Evolutionary conservation across 2,113 vertebrate species (phyloP).

Genomic region (Leucoraja erinaceus): DNA sequence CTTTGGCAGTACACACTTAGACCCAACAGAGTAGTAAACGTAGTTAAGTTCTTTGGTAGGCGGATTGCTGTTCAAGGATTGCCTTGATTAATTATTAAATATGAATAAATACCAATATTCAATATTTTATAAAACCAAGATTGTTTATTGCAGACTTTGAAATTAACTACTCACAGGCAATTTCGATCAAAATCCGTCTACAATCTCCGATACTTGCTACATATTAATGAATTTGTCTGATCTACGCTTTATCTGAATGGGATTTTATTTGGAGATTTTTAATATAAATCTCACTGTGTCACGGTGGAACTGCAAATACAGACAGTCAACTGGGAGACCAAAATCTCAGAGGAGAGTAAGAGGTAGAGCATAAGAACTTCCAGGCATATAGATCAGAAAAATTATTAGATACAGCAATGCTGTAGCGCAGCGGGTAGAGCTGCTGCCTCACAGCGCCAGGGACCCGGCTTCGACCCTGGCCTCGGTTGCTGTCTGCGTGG

Average conservation of each 20-base stretch:
- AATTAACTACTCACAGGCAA: background rate
- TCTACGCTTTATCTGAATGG: background rate
- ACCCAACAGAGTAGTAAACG: background rate
- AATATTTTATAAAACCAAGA: constrained; percentile 7
- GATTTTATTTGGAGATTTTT: background rate
- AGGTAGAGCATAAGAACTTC: background rate
- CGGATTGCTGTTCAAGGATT: background rate
- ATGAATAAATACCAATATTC: constrained; percentile 1
- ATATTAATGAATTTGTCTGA: background rate
- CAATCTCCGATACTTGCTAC: background rate
- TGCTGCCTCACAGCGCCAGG: no score
- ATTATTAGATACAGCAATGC: background rate
- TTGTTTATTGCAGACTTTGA: background rate
- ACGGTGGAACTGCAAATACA: background rate
- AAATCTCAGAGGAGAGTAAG: no score
- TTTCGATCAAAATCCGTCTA: background rate
- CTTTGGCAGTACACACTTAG: background rate
- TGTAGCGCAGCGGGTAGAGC: no score
- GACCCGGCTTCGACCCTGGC: no score
- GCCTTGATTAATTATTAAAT: constrained; percentile 11
- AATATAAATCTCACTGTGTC: background rate
- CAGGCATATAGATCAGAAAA: background rate
- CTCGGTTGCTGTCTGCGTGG: no score
- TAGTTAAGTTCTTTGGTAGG: background rate
- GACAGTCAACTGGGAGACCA: background rate